A percentile compares a stretch with the other conserved stretches of the same genome.
Evolutionary conservation across 2,113 vertebrate species (phyloP).

Genomic region (Dipodomys stephensi): DNA sequence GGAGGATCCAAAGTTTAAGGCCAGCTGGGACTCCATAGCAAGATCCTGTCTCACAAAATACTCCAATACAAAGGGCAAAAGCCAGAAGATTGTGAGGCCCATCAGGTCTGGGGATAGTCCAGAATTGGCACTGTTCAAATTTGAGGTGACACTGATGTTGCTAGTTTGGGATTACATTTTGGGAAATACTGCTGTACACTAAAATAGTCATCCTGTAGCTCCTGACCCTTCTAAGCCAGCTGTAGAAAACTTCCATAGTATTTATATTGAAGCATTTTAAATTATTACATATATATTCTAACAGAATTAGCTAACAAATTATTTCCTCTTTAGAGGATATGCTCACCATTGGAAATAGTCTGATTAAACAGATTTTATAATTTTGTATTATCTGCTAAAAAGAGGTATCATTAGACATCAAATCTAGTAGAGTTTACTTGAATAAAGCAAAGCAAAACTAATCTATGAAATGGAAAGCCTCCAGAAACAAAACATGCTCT

Average conservation of each 20-base stretch:
- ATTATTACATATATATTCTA: neutral
- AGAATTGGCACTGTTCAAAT: neutral
- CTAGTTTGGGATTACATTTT: neutral
- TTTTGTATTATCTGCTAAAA: neutral
- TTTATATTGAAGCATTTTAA: neutral
- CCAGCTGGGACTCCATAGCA: too few species aligned
- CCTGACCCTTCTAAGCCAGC: neutral
- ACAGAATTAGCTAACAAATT: neutral
- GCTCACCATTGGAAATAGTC: constrained; percentile 3
- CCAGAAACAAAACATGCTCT: neutral
- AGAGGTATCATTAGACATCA: neutral
- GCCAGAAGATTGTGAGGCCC: neutral
- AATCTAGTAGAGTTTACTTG: neutral
- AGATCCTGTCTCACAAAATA: too few species aligned
- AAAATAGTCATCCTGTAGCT: neutral
- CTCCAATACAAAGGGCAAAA: too few species aligned
- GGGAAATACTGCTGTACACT: neutral
- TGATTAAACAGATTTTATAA: neutral
- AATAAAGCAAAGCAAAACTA: neutral
- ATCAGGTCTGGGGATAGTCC: neutral
- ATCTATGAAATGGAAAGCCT: neutral
- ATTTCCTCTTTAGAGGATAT: constrained; percentile 11
- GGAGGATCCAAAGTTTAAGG: too few species aligned
- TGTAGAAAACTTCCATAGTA: neutral
- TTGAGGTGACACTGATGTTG: neutral